Evolutionary conservation across 2,797 vertebrate genomes (phyloP), one percentile per base, ranked within the genome.

Genomic region (Hylomyscus alleni): DNA sequence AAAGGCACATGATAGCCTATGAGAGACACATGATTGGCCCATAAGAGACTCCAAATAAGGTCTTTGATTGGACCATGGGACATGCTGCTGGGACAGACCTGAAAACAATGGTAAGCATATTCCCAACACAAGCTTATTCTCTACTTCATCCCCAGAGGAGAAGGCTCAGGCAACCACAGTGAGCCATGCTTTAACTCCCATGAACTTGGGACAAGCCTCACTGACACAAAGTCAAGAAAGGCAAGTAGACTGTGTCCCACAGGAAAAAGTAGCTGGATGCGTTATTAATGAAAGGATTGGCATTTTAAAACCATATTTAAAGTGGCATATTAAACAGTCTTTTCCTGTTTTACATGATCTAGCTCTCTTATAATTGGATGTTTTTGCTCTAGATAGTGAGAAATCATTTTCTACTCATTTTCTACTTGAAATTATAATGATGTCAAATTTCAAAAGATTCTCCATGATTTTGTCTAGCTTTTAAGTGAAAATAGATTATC

Each of bases 371-470:
- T 62, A 89, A 92, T 29, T 72, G 4, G n/a, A 95, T 37, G 12
- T 34, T 86, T 95, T 91, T 95, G 9, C 6, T 47, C 3, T 75
- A 58, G 3, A 80, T 24, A 90, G 29, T 72, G 11, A 37, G 65
- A 94, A 58, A 89, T 73, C 6, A 86, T 44, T 85, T 94, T 62
- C 56, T 65, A 84, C 3, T n/a, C 44, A 92, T 82, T 86, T 85
- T 47, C 15, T 72, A 40, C 14, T 87, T 93, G 47, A 80, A 93
- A 82, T 96, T 89, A 81, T 4, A 92, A 83, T 91, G 24, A 84
- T 58, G 69, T 54, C 19, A 89, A 86, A 83, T 94, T 97, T 90
- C 40, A 97, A 85, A 93, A 81, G 10, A 73, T 60, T 84, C 22
- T 93, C 50, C 85, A 31, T 93, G 24, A 86, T 90, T 84, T 67